Conservation (phyloP, 2,113 vertebrate species). For the Uria lomvia region DNA sequence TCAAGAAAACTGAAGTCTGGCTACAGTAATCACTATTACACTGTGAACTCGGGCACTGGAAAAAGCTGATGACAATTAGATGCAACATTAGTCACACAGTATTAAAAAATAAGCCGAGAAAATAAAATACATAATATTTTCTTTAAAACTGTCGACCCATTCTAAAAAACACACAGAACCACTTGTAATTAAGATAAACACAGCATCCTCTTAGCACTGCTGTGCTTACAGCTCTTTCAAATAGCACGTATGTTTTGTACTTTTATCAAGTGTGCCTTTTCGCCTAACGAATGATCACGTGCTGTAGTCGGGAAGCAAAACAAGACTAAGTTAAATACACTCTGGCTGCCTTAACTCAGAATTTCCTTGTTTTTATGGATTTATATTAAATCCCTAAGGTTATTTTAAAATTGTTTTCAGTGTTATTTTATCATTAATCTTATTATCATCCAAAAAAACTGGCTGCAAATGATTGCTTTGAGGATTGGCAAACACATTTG, state of each 20-base stretch:
- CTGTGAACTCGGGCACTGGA: not conserved
- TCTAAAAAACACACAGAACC: not conserved
- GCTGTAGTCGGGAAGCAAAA: slow-evolving; percentile 4
- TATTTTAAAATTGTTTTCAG: slow-evolving; percentile 46
- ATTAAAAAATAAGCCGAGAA: not conserved
- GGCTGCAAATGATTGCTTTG: slow-evolving; percentile 34
- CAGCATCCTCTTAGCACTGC: not conserved
- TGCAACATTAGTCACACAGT: not conserved
- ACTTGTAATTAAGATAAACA: not conserved
- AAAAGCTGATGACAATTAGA: not conserved
- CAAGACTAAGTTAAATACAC: not conserved
- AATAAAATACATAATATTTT: not conserved
- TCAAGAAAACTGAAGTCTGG: not conserved
- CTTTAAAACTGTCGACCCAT: not conserved
- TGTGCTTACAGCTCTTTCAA: not conserved
- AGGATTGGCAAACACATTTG: slow-evolving; percentile 49
- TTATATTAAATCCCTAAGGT: slow-evolving; percentile 35
- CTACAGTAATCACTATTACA: not conserved
- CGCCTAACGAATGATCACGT: not conserved
- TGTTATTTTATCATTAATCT: slow-evolving; percentile 56
- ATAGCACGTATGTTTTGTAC: not conserved
- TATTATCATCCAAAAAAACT: slow-evolving; percentile 50
- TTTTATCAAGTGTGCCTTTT: not conserved
- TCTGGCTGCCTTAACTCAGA: slow-evolving; percentile 18
- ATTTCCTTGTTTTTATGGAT: slow-evolving; percentile 24